phyloP scores from a whole-genome alignment of 23 tunicate genomes.

The Halocynthia roretzi region DNA sequence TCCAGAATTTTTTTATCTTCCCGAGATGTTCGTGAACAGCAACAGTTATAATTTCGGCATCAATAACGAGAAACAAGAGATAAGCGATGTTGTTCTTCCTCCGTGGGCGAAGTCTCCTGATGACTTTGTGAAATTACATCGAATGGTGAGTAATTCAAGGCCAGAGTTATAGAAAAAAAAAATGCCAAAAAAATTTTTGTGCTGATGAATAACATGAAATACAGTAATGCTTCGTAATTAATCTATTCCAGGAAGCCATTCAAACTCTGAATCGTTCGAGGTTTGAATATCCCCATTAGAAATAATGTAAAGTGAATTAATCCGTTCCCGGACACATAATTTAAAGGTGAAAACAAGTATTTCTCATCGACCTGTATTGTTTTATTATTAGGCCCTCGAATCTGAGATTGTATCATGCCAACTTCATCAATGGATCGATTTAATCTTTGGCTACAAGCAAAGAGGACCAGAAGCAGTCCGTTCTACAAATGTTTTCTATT shows the following conservation, averaged over 20 bases:
- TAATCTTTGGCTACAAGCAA: conserved; percentile 96
- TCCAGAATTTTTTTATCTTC: conserved; percentile 93
- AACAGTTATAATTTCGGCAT: conserved; percentile 71
- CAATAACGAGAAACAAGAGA: conserved; percentile 48
- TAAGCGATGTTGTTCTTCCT: conserved; percentile 84
- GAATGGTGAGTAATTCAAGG: conserved; percentile 46
- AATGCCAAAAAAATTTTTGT: too few species aligned
- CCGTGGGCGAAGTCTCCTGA: conserved; percentile 95
- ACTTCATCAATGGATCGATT: conserved; percentile 94
- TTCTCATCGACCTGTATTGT: not conserved
- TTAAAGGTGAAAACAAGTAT: too few species aligned
- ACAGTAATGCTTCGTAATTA: too few species aligned
- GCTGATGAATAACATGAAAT: too few species aligned
- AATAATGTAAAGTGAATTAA: too few species aligned
- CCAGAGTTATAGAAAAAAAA: not conserved
- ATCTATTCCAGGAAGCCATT: too few species aligned
- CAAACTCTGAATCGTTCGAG: too few species aligned
- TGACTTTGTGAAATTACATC: conserved; percentile 77
- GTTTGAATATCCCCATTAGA: too few species aligned
- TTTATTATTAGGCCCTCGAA: conserved; percentile 72
- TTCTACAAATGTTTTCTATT: conserved; percentile 88
- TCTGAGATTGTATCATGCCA: conserved; percentile 94
- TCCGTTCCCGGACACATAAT: too few species aligned
- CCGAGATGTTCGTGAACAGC: conserved; percentile 92
- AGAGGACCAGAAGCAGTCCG: conserved; percentile 90